phyloP scores from a whole-genome alignment of 1,140 invertebrate genomes.

The Zelostemma sp. region DNA sequence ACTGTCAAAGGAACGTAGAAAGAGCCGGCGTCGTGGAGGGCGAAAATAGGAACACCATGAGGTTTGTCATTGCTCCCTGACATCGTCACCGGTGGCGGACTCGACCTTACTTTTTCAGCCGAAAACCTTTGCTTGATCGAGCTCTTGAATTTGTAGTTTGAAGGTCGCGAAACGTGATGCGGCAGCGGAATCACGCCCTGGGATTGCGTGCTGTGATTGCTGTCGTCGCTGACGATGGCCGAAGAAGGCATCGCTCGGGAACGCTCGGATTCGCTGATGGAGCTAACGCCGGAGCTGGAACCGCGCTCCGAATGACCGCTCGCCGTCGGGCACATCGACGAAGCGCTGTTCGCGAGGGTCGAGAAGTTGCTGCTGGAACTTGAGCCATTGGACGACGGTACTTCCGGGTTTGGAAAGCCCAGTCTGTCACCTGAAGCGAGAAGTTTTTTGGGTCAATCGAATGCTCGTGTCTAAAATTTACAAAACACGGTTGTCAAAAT shows the following conservation, averaged over 20 bases:
- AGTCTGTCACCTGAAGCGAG: constrained; percentile 68
- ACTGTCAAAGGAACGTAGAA: constrained; percentile 93
- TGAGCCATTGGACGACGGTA: constrained; percentile 64
- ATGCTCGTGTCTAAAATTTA: too few relatives aligned
- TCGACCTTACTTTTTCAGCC: constrained; percentile 66
- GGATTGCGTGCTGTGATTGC: constrained; percentile 61
- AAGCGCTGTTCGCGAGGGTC: constrained; percentile 46
- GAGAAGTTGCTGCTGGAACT: constrained; percentile 46
- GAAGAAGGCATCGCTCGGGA: constrained; percentile 51
- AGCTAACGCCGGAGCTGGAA: constrained; percentile 64
- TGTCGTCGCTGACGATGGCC: constrained; percentile 60
- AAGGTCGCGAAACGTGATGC: constrained; percentile 60
- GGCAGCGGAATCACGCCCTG: constrained; percentile 47
- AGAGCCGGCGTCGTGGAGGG: constrained; percentile 85
- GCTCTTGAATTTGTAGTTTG: constrained; percentile 93
- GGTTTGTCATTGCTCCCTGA: constrained; percentile 54
- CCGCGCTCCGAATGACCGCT: constrained; percentile 64
- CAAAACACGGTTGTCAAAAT: too few relatives aligned
- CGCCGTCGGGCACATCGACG: constrained; percentile 55
- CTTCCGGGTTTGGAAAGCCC: constrained; percentile 69
- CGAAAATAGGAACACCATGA: constrained; percentile 81
- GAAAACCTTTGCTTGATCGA: constrained; percentile 91
- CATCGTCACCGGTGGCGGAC: constrained; percentile 50
- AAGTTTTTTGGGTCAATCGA: too few relatives aligned
- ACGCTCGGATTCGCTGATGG: constrained; percentile 60